A percentile compares a stretch with the other conserved stretches of the same genome.
Evolutionary conservation across 2,888 invertebrate genomes (phyloP).

Genomic region (Chrysina gloriosa): DNA sequence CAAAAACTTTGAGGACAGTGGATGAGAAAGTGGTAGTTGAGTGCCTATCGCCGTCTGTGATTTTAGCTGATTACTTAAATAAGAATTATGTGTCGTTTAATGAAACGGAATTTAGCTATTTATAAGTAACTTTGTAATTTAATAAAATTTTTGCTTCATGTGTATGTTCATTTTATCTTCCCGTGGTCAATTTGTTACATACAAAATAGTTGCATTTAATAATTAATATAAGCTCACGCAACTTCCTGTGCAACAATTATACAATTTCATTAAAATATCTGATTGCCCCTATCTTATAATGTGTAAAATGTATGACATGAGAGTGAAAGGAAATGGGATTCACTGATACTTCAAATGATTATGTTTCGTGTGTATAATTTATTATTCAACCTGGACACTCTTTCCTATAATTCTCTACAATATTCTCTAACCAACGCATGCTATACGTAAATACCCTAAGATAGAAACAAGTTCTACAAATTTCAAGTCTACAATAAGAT

Average conservation of each 20-base stretch:
- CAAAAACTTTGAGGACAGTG: constrained; percentile 60
- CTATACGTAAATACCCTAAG: constrained; percentile 26
- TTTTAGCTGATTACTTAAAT: constrained; percentile 71
- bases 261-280: no score
- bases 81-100: constrained; percentile 48
- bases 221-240: not conserved
- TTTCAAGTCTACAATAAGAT: constrained; percentile 11
- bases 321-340: not conserved
- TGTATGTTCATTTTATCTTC: no score
- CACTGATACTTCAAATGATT: not conserved
- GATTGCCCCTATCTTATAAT: no score
- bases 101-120: constrained; percentile 26
- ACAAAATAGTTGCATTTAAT: not conserved
- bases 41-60: constrained; percentile 74
- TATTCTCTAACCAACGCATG: constrained; percentile 23
- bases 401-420: constrained; percentile 26
- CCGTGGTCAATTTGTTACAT: no score
- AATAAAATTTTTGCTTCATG: no score
- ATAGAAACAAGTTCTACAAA: not conserved
- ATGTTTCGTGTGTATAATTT: not conserved
- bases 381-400: not conserved
- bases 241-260: no score
- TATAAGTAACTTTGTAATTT: not conserved
- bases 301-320: no score
- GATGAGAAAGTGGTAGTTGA: constrained; percentile 59